phyloP scores from a whole-genome alignment of 2,113 vertebrate species.

The Rana temporaria region DNA sequence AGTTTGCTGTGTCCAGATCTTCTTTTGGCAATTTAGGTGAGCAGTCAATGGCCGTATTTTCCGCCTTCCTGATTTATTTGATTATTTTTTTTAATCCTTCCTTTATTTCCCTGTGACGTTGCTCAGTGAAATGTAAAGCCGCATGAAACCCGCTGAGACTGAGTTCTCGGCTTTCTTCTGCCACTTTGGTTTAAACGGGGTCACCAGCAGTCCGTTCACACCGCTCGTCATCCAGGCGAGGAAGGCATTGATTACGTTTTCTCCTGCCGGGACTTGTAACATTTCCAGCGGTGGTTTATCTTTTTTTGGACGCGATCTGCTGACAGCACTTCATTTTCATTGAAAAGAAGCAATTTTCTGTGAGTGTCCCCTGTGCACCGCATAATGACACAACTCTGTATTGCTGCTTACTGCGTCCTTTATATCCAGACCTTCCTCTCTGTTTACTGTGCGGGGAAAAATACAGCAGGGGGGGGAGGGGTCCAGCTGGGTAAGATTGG shows the following conservation, averaged over 20 bases:
- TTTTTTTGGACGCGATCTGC: background rate
- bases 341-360: conserved; percentile 23
- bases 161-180: background rate
- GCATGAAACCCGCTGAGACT: background rate
- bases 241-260: background rate
- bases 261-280: background rate
- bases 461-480: no score
- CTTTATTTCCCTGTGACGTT: no score
- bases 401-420: background rate
- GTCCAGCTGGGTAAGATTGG: no score
- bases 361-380: background rate
- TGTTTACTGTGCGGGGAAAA: no score
- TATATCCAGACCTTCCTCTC: no score
- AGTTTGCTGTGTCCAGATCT: no score
- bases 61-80: no score
- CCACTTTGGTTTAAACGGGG: background rate
- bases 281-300: background rate
- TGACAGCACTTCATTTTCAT: conserved; percentile 25
- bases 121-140: no score
- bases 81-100: no score
- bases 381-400: background rate
- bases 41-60: no score
- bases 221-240: background rate
- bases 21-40: no score
- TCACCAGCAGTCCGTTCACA: background rate